Evolutionary conservation across 2,888 invertebrate species (phyloP).

Genomic region (Nesidiocoris tenuis): DNA sequence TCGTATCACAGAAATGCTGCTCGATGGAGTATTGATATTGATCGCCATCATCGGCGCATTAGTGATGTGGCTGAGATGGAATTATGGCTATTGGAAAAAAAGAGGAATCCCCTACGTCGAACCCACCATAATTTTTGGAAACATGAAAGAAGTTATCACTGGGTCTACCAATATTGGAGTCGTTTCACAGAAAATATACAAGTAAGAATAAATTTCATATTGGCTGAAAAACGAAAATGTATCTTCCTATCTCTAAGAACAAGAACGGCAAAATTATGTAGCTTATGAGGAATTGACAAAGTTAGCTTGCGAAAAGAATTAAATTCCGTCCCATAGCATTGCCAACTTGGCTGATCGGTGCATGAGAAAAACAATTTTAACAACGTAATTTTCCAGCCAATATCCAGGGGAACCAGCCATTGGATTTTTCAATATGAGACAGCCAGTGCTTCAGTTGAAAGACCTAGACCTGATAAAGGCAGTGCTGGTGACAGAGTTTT

Average conservation of each 20-base stretch:
- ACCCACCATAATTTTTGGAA: slow-evolving; percentile 10
- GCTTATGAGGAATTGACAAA: too few species aligned
- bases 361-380: too few species aligned
- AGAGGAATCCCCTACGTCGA: slow-evolving; percentile 30
- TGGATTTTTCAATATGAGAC: slow-evolving; percentile 6
- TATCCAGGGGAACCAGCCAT: slow-evolving; percentile 19
- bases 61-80: slow-evolving; percentile 31
- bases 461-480: slow-evolving; percentile 25
- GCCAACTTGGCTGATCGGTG: too few species aligned
- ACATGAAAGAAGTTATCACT: neutral
- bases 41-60: slow-evolving; percentile 25
- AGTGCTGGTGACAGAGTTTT: slow-evolving; percentile 18
- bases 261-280: neutral
- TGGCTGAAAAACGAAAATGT: neutral
- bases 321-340: too few species aligned
- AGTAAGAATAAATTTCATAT: slow-evolving; percentile 15
- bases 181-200: slow-evolving; percentile 5
- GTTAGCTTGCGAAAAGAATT: too few species aligned
- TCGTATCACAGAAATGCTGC: too few species aligned
- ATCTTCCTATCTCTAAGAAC: neutral
- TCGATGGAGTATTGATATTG: slow-evolving; percentile 18
- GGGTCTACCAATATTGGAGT: neutral
- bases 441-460: slow-evolving; percentile 8
- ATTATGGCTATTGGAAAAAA: slow-evolving; percentile 26
- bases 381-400: slow-evolving; percentile 6